A percentile compares a stretch with the other conserved stretches of the same genome.
These are phyloP conservation scores for Penelope pileata DNA, from an alignment of 2,113 vertebrate species.

Conservation along the genomic window DNA sequence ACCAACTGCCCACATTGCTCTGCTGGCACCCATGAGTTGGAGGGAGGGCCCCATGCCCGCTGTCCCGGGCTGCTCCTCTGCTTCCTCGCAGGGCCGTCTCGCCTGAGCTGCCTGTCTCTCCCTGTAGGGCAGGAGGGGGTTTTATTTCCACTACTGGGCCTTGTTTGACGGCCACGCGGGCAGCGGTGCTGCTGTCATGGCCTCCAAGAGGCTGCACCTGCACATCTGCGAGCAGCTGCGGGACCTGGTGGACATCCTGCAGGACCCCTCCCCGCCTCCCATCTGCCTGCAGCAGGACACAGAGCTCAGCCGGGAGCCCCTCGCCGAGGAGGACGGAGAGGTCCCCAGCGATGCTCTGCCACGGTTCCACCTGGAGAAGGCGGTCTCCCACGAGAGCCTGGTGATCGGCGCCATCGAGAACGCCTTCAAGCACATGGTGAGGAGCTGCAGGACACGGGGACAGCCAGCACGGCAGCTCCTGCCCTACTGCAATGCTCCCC, in stretches of 20 bases:
- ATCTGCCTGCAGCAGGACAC: conserved; percentile 81
- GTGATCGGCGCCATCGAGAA: conserved; percentile 96
- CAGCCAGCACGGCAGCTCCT: not conserved
- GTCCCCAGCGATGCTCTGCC: conserved; percentile 72
- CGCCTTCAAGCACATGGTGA: conserved; percentile 95
- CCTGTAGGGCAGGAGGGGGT: conserved; percentile 78
- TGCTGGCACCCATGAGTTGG: not conserved
- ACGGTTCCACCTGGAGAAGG: conserved; percentile 92
- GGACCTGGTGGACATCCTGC: conserved; percentile 89
- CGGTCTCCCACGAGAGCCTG: conserved; percentile 88
- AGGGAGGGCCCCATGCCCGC: fast-evolving
- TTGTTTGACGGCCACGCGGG: conserved; percentile 95
- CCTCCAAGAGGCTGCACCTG: conserved; percentile 87
- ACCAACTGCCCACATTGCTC: not conserved
- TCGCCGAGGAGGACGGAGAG: conserved; percentile 68
- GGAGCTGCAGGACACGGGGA: not conserved
- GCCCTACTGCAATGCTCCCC: not conserved
- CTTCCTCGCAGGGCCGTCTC: not conserved
- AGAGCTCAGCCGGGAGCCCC: conserved; percentile 35
- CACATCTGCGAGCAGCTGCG: conserved; percentile 90
- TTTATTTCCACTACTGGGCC: conserved; percentile 93
- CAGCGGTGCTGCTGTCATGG: conserved; percentile 90
- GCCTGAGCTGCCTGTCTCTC: not conserved
- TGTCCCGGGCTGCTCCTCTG: not conserved
- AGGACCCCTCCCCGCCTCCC: conserved; percentile 81